A percentile compares a stretch with the other conserved stretches of the same genome.
Evolutionary conservation across 2,888 invertebrate genomes (phyloP).

Genomic region (Drosophila villosipedis): DNA sequence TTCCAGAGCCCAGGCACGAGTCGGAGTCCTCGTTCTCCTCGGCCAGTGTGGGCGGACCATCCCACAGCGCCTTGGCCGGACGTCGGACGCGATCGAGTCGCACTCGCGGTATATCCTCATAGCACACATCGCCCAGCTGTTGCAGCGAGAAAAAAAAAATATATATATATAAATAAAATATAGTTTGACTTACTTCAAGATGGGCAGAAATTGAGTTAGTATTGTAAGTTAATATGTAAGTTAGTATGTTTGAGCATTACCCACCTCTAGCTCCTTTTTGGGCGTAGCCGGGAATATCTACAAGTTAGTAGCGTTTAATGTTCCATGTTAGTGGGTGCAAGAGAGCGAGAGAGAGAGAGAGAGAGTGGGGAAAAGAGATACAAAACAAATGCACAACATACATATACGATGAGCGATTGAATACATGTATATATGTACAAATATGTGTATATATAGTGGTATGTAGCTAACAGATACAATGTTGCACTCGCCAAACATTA

Average conservation of each 20-base stretch:
- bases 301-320: constrained; percentile 56
- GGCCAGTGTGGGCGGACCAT: constrained; percentile 87
- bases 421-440: neutral
- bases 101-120: constrained; percentile 87
- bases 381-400: constrained; percentile 51
- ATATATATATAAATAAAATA: neutral
- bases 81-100: constrained; percentile 89
- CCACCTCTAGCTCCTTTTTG: constrained; percentile 85
- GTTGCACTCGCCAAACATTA: neutral
- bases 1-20: constrained; percentile 71
- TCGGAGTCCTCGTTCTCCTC: constrained; percentile 87
- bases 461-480: neutral
- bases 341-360: constrained; percentile 29
- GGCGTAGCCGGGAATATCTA: constrained; percentile 86
- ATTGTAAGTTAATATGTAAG: neutral
- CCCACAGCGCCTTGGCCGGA: constrained; percentile 86
- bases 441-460: neutral
- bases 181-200: neutral
- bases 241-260: constrained; percentile 55
- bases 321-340: constrained; percentile 58
- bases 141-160: neutral
- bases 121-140: constrained; percentile 84
- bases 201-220: neutral
- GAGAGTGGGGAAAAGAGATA: constrained; percentile 44
- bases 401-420: constrained; percentile 37